Evolutionary conservation across 2,113 vertebrate genomes (phyloP), one percentile per base, ranked within the genome.

Genomic region (Zosterops pallidus): DNA sequence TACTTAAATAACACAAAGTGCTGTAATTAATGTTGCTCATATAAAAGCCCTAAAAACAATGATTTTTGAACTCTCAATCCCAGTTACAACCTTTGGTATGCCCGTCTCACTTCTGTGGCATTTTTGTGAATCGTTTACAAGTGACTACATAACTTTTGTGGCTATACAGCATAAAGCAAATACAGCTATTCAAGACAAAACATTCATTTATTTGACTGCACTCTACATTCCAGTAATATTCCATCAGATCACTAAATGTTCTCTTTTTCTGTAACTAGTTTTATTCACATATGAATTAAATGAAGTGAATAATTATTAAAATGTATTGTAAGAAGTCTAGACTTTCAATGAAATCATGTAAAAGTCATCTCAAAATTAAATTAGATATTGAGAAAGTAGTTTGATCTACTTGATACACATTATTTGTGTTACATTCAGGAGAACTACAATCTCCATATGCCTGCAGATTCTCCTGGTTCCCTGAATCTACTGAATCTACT

Each of bases 351-450:
- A 15, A 89, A 28, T 24, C 7, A 14, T 50, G 31, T 39, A 69
- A n/a, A 78, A 89, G 21, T 33, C 22, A 78, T 31, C 23, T 81
- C 49, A 68, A 82, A 89, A 65, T 47, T 46, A 88, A 77, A 62
- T 44, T 14, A 90, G 10, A 11, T 49, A 39, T 17, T 55, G 5
- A 70, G 17, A 68, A 79, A 92, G 62, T 13, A 49, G 29, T 67
- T 44, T 53, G 7, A 65, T 72, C 63, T 83, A 79, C 21, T 80
- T 0, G 0, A 47, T 65, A 31, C 2, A 3, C 22, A n/a, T 26
- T 42, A 70, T 18, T 76, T 69, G 26, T 49, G 22, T 20, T 71
- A 88, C 41, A 42, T 47, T 70, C 28, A 39, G 22, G 20, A 22
- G 12, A 76, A 79, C 35, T 50, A 31, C 18, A 53, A 33, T 24